Evolutionary conservation across 2,888 invertebrate species (phyloP).

Genomic region (Volucella bombylans): DNA sequence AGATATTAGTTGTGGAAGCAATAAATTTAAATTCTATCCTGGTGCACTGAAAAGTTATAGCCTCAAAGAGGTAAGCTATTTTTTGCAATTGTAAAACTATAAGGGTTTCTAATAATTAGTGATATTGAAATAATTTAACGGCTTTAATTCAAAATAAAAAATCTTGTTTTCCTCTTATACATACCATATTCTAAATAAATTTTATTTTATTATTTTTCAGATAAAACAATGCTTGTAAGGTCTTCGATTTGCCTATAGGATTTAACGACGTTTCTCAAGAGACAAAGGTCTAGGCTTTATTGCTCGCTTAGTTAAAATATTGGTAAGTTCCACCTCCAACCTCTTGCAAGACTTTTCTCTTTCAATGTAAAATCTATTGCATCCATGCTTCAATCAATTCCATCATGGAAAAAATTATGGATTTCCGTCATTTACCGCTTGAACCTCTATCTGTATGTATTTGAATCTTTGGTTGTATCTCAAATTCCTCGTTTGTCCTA

Average conservation of each 20-base stretch:
- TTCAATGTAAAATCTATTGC: constrained; percentile 24
- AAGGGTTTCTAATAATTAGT: too few species aligned
- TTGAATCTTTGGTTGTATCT: neutral
- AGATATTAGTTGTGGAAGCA: too few species aligned
- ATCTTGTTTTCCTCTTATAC: neutral
- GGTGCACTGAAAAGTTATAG: too few species aligned
- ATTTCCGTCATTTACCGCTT: constrained; percentile 35
- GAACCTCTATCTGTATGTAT: neutral
- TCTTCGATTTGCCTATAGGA: neutral
- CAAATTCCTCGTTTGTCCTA: constrained; percentile 11
- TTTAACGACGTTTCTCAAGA: neutral
- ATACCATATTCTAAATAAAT: neutral
- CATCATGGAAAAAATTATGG: constrained; percentile 43
- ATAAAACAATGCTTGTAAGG: constrained; percentile 12
- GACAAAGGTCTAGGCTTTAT: neutral
- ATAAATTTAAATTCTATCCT: too few species aligned
- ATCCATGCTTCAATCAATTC: constrained; percentile 54
- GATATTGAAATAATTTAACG: too few species aligned
- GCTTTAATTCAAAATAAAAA: neutral
- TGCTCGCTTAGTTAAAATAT: neutral
- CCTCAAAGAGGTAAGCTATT: too few species aligned
- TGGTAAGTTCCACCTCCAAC: constrained; percentile 37
- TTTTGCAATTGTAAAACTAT: too few species aligned
- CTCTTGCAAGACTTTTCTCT: neutral
- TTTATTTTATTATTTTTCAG: neutral